phyloP scores from a whole-genome alignment of 35 echinoderm and acorn worm genomes.

The Strongylocentrotus purpuratus region DNA sequence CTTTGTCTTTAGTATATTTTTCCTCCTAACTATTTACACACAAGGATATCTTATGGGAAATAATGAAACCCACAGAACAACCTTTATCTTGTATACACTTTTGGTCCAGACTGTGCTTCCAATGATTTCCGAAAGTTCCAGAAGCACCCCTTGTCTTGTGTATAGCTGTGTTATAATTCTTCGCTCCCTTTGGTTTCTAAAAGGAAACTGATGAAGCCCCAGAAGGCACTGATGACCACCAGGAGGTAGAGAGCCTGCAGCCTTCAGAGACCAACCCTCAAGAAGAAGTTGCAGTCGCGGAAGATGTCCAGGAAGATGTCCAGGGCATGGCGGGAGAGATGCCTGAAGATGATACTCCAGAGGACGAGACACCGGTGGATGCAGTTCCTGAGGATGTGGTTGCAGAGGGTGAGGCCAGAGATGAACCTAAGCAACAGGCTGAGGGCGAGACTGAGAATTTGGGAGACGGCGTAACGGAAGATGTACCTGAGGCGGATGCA shows the following conservation, averaged over 20 bases:
- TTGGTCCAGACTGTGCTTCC: too few relatives aligned
- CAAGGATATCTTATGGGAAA: too few relatives aligned
- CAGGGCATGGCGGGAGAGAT: not conserved
- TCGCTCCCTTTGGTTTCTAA: not conserved
- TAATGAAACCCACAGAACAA: too few relatives aligned
- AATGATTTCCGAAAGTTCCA: not conserved
- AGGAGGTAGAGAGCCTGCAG: not conserved
- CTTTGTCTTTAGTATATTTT: too few relatives aligned
- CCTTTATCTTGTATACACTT: too few relatives aligned
- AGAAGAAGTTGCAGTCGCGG: not conserved
- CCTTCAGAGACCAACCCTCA: not conserved
- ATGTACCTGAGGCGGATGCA: constrained; percentile 32
- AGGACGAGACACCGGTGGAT: not conserved
- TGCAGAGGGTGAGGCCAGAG: not conserved
- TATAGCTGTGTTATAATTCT: not conserved
- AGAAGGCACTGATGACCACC: not conserved
- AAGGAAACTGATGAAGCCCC: not conserved
- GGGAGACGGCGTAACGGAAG: not conserved
- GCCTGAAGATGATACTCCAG: not conserved
- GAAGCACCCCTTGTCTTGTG: not conserved
- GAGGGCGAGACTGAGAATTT: not conserved
- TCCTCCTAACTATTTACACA: too few relatives aligned
- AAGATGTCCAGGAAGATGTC: constrained; percentile 6
- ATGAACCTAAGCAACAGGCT: not conserved
- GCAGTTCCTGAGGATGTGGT: not conserved